Evolutionary conservation across 2,888 invertebrate genomes (phyloP), one percentile per base, ranked within the genome.

Genomic region (Metallyticus violacea): DNA sequence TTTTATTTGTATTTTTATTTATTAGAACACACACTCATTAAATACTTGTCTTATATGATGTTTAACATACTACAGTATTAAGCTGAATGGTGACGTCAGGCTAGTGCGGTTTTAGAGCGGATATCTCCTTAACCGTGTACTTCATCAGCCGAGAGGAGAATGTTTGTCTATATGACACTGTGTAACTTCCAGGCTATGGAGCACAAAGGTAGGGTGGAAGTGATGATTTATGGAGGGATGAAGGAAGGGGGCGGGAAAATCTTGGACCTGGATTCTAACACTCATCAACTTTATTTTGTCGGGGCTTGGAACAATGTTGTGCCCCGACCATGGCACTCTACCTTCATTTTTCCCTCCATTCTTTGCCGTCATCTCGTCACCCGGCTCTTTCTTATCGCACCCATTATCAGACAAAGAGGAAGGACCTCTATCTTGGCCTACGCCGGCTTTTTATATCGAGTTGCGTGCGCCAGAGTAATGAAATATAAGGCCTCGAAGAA

Each of bases 331-430:
- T 62, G 40, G 40, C 40, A 62, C 40, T 62, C 40, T 62, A 62
- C 40, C 40, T 62, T 62, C 40, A 62, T 62, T 62, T 62, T 62
- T 28, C 26, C 77, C 28, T 77, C 83, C 77, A 77, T 77, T 77
- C 28, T 77, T 62, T 77, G 77, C 77, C 83, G 83, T 29, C 83
- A 77, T 77, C 83, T 83, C 77, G 83, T 77, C 77, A 26, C 9
- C 83, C 40, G 15, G 40, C n/a, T 62, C 40, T 62, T 62, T 62
- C 83, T 83, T 83, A 83, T 83, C 83, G 29, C 77, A 22, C 7
- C 83, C 83, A 62, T 83, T 83, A 83, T 83, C 76, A 77, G 40
- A 83, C 76, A 83, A 77, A 77, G 29, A 29, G 25, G 77, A 29
- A 29, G 25, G 6, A 22, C 77, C 83, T 77, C 76, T 62, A 83